Conservation (phyloP, 2,113 vertebrate species). For the Strix uralensis region DNA sequence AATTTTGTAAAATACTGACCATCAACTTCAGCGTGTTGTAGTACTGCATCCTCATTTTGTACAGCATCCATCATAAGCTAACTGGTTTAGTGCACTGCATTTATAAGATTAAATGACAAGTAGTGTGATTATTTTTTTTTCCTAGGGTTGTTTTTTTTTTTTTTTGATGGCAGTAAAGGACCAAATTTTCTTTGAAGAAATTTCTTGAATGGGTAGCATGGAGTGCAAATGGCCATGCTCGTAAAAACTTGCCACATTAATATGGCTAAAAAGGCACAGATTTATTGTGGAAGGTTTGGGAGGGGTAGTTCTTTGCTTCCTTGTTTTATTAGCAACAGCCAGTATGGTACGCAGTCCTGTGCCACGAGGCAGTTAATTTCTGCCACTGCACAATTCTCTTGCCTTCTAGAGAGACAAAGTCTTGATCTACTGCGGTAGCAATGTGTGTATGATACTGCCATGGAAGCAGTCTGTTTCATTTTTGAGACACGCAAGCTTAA, state of each 20-base stretch:
- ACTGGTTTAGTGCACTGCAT: background rate
- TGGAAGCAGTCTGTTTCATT: background rate
- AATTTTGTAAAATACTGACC: background rate
- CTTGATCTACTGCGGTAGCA: background rate
- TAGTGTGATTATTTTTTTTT: background rate
- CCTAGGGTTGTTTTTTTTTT: fast-evolving
- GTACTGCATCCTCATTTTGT: background rate
- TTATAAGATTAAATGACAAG: background rate
- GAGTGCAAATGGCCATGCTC: background rate
- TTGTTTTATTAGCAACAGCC: background rate
- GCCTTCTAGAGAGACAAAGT: background rate
- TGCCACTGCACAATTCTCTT: background rate
- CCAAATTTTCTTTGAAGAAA: background rate
- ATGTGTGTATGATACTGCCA: background rate
- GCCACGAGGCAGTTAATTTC: background rate
- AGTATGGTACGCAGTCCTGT: background rate
- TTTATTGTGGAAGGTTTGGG: background rate
- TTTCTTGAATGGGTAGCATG: background rate
- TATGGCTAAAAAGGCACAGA: background rate
- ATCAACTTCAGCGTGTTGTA: background rate
- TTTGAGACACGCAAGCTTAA: background rate
- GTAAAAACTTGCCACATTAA: background rate
- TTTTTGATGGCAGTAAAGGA: background rate
- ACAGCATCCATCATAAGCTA: background rate
- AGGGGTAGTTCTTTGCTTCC: background rate